phyloP scores from a whole-genome alignment of 2,797 vertebrate genomes.

The Pelobates cultripes region DNA sequence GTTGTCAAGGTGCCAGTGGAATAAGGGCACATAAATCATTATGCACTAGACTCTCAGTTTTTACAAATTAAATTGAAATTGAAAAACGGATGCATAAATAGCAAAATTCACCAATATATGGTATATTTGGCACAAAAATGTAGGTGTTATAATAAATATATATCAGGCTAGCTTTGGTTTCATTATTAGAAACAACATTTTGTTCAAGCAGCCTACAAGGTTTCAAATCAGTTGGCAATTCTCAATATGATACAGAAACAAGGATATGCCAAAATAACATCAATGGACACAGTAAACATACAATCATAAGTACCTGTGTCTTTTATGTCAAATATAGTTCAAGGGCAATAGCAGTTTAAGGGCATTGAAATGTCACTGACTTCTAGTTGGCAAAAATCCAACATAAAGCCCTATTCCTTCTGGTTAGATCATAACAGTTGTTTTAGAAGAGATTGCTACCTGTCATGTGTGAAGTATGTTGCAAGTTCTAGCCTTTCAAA shows the following conservation, averaged over 20 bases:
- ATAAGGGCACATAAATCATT: no score
- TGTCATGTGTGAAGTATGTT: constrained; percentile 12
- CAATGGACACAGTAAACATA: neutral
- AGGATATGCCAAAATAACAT: neutral
- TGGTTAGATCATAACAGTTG: neutral
- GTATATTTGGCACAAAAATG: no score
- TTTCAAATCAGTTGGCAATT: no score
- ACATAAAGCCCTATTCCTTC: neutral
- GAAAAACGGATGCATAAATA: no score
- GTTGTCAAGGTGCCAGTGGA: no score
- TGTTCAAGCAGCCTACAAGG: no score
- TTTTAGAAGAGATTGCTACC: neutral
- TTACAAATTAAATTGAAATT: no score
- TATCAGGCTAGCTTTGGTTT: no score
- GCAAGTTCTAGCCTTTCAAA: constrained; percentile 1
- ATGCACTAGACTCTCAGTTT: no score
- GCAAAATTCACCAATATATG: no score
- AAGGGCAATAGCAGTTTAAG: constrained; percentile 8
- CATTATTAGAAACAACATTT: no score
- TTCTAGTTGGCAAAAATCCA: neutral
- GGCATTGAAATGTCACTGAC: neutral
- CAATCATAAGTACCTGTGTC: neutral
- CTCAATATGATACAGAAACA: neutral
- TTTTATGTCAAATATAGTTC: neutral
- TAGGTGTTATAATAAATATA: no score